Evolutionary conservation across 2,797 vertebrate species (phyloP), one percentile per base, ranked within the genome.

Genomic region (Harpagifer antarcticus): DNA sequence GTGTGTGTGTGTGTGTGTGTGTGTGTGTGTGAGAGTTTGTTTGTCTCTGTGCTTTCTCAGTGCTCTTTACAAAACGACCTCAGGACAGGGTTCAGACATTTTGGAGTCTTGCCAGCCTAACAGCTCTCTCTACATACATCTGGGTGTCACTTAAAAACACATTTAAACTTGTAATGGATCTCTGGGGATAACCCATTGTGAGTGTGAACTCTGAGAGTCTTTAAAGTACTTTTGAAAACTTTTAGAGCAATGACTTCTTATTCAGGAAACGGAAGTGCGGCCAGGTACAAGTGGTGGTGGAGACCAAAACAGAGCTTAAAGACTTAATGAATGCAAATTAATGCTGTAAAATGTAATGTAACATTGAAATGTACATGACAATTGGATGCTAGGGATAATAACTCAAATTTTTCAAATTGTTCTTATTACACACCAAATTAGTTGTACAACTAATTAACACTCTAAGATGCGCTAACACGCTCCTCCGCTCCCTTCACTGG

Each of bases 51-150:
- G 58, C 43, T 68, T 53, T 43, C 16, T 74, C 42, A 10, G n/a
- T 45, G 64, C 72, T 81, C 57, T 78, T 59, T 60, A 68, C 42
- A 61, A 72, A 79, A 78, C 82, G 65, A 76, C 81, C 81, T 69
- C 43, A 42, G 72, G 58, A 72, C n/a, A n/a, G 57, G 74, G 72
- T 64, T 60, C 57, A 71, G 71, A 75, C 45, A 9, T 70, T 68
- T 55, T 82, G 79, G 67, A 68, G 37, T 14, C 6, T 4, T 4
- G 75, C 72, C 82, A 79, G 70, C 64, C 57, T 55, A 76, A 77
- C 45, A 43, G 60, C 61, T 60, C 73, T 74, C 60, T 27, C 37
- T 75, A 56, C 64, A 66, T 64, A 42, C 67, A 76, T 74, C 63
- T 72, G 3, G 2, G 15, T 27, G 58, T 75, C 33, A 31, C 72